Conservation (phyloP, 1,140 invertebrate species). For the Aphaenogaster rudis region DNA sequence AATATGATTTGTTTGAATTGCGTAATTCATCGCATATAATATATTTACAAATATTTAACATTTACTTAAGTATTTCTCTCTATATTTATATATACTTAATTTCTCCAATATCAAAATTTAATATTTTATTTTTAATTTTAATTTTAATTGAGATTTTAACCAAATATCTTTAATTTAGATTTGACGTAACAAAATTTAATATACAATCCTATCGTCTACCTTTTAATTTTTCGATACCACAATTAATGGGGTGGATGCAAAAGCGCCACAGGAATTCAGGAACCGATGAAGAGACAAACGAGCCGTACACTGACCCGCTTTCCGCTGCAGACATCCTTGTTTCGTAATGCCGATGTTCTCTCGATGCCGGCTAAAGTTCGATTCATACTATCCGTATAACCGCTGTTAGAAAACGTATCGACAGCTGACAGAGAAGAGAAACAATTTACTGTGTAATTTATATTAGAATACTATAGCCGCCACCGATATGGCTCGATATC, state of each 20-base stretch:
- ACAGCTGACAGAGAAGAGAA: neutral
- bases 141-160: neutral
- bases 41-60: neutral
- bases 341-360: slow-evolving; percentile 75
- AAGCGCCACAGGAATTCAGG: slow-evolving; percentile 58
- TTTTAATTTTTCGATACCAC: neutral
- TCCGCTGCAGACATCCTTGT: slow-evolving; percentile 80
- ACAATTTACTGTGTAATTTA: neutral
- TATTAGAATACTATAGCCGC: neutral
- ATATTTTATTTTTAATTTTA: neutral
- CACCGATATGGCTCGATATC: neutral
- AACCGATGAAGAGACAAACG: slow-evolving; percentile 77
- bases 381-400: neutral
- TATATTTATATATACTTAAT: neutral
- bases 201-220: neutral
- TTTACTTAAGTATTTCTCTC: neutral
- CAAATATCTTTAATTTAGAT: neutral
- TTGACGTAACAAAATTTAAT: neutral
- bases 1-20: neutral
- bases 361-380: slow-evolving; percentile 61
- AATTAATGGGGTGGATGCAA: neutral
- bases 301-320: slow-evolving; percentile 80
- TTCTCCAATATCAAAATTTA: neutral
- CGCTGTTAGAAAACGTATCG: neutral
- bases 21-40: neutral